Percentiles rank a stretch among this genome's conserved stretches.
Evolutionary conservation across 2,113 vertebrate genomes (phyloP).

Genomic region (Dipodomys stephensi): DNA sequence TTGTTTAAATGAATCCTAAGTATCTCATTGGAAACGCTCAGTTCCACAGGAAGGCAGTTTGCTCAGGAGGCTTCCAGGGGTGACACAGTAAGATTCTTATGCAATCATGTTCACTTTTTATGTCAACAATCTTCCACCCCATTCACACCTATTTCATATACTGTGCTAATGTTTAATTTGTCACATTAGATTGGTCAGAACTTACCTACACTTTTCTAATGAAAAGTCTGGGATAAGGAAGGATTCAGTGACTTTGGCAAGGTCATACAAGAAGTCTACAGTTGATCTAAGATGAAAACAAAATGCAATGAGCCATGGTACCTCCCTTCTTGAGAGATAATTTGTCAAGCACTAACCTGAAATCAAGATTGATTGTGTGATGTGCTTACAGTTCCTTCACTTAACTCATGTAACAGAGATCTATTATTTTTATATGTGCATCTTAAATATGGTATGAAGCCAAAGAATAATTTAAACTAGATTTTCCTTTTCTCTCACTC

Average conservation of each 20-base stretch:
- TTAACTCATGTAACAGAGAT: neutral
- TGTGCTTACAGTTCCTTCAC: constrained; percentile 51
- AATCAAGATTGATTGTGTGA: constrained; percentile 73
- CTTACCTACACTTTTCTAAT: constrained; percentile 31
- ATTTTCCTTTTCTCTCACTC: neutral
- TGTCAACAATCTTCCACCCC: neutral
- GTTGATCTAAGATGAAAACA: constrained; percentile 46
- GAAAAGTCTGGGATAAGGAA: constrained; percentile 30
- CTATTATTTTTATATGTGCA: neutral
- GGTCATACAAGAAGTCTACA: constrained; percentile 34
- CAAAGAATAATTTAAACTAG: neutral
- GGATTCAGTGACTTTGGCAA: constrained; percentile 72
- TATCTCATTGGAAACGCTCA: neutral
- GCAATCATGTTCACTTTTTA: neutral
- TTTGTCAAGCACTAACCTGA: constrained; percentile 76
- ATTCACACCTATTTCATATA: neutral
- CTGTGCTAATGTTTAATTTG: constrained; percentile 40
- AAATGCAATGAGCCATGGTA: constrained; percentile 62
- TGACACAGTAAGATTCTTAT: constrained; percentile 16
- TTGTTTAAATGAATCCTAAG: constrained; percentile 52
- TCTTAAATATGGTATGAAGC: neutral
- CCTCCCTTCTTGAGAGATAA: constrained; percentile 60
- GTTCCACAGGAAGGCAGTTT: constrained; percentile 40
- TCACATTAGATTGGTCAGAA: neutral
- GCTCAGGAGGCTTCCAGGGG: neutral